Conservation (phyloP, 2,113 vertebrate genomes). For the Galbula dea region DNA sequence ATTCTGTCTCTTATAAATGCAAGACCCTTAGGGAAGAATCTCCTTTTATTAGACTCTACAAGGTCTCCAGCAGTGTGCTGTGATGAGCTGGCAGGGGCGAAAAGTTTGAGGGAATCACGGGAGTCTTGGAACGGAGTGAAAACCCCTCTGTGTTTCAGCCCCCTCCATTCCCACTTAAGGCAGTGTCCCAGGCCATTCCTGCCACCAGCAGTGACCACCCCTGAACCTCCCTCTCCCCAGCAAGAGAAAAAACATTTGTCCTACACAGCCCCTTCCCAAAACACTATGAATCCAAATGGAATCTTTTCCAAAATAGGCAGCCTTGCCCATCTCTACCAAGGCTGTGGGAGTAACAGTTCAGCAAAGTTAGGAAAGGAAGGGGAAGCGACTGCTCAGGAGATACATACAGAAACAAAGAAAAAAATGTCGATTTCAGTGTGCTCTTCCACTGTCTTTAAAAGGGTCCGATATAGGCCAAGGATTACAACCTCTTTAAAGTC, state of each 20-base stretch:
- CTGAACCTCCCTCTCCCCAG: neutral
- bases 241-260: neutral
- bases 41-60: neutral
- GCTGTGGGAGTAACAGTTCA: neutral
- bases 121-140: neutral
- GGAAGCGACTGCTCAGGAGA: neutral
- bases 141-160: neutral
- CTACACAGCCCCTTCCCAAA: neutral
- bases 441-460: neutral
- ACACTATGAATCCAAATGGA: neutral
- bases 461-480: neutral
- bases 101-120: neutral
- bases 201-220: neutral
- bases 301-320: neutral
- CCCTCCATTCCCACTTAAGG: neutral
- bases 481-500: neutral
- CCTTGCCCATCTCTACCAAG: neutral
- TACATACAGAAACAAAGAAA: neutral
- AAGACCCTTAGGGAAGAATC: neutral
- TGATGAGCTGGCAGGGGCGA: neutral
- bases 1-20: neutral
- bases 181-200: neutral
- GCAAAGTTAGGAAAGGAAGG: neutral
- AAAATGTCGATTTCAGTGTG: neutral
- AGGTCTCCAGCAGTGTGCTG: neutral